phyloP scores from a whole-genome alignment of 2,797 vertebrate species.

The Coregonus sp. region DNA sequence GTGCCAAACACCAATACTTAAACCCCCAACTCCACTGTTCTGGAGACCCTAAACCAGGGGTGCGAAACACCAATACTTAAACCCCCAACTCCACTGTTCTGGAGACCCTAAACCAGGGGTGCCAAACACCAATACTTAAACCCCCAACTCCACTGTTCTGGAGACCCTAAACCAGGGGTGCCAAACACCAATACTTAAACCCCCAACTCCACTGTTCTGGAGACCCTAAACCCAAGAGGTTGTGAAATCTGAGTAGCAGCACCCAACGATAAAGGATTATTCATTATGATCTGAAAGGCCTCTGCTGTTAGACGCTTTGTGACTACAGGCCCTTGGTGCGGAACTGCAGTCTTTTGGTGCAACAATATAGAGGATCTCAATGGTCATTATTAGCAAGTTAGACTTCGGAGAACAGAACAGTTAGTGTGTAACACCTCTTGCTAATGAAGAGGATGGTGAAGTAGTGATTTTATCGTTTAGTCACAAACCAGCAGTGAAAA shows the following conservation, averaged over 20 bases:
- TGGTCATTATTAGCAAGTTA: background rate
- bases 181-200: no score
- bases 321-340: background rate
- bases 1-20: no score
- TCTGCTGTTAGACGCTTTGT: background rate
- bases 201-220: background rate
- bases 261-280: background rate
- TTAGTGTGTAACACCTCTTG: background rate
- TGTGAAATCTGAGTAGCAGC: background rate
- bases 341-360: background rate
- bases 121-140: no score
- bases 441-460: constrained; percentile 5
- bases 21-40: no score
- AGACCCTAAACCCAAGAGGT: constrained; percentile 13
- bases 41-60: no score
- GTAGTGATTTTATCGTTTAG: background rate
- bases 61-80: no score
- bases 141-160: no score
- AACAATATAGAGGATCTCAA: background rate
- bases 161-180: no score
- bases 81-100: no score
- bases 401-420: background rate
- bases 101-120: no score
- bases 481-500: constrained; percentile 8
- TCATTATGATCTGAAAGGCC: background rate